phyloP scores from a whole-genome alignment of 1,140 invertebrate species.

The Melitaea cinxia region DNA sequence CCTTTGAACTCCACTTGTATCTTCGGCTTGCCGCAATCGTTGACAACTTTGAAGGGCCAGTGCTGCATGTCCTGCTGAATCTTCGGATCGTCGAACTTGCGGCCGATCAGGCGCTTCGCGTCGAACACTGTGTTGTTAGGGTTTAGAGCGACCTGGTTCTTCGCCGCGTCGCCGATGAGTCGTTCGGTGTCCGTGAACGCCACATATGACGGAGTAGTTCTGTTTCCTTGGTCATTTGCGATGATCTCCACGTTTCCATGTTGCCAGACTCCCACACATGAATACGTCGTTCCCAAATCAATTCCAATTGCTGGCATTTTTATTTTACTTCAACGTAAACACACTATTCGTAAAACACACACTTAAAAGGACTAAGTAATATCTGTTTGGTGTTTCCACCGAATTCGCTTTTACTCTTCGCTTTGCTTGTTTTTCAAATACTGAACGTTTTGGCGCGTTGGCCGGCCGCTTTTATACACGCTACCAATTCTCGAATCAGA shows the following conservation, averaged over 20 bases:
- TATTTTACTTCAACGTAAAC: neutral
- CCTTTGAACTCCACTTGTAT: slow-evolving; percentile 87
- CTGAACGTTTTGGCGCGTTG: slow-evolving; percentile 53
- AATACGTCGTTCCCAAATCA: slow-evolving; percentile 90
- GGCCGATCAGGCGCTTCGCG: slow-evolving; percentile 85
- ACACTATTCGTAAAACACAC: neutral
- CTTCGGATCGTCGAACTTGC: slow-evolving; percentile 86
- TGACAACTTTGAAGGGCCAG: slow-evolving; percentile 87
- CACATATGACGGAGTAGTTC: slow-evolving; percentile 94
- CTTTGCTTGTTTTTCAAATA: slow-evolving; percentile 54
- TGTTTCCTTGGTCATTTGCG: slow-evolving; percentile 96
- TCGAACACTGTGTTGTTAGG: slow-evolving; percentile 88
- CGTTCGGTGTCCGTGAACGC: slow-evolving; percentile 94
- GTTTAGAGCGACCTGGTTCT: slow-evolving; percentile 87
- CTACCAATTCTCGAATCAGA: slow-evolving; percentile 38
- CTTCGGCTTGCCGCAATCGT: slow-evolving; percentile 83
- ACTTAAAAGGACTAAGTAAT: slow-evolving; percentile 7
- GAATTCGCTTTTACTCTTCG: slow-evolving; percentile 38
- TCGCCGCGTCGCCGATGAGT: slow-evolving; percentile 92
- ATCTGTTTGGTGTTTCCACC: slow-evolving; percentile 40
- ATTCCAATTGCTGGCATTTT: slow-evolving; percentile 86
- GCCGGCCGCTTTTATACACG: slow-evolving; percentile 44
- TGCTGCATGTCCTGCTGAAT: slow-evolving; percentile 86
- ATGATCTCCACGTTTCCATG: slow-evolving; percentile 96
- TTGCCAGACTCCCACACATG: slow-evolving; percentile 89